phyloP scores from a whole-genome alignment of 2,113 vertebrate species.

The Xenopus laevis region DNA sequence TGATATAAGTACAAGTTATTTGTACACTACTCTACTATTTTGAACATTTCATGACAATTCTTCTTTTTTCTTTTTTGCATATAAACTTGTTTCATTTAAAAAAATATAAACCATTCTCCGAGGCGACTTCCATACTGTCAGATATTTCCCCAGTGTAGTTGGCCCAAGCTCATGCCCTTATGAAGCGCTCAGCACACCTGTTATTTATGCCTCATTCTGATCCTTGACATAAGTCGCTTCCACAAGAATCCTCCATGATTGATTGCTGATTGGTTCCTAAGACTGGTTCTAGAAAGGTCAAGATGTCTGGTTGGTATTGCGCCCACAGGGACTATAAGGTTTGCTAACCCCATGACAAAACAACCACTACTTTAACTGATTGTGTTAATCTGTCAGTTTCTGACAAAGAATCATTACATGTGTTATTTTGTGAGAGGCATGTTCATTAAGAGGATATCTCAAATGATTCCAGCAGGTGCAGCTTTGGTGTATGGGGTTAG shows the following conservation, averaged over 20 bases:
- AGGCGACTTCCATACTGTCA: too few species aligned
- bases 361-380: constrained; percentile 7
- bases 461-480: background rate
- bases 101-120: too few species aligned
- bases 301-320: constrained; percentile 23
- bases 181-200: background rate
- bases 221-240: constrained; percentile 11
- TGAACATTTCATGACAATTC: too few species aligned
- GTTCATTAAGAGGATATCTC: background rate
- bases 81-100: too few species aligned
- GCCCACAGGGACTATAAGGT: constrained; percentile 13
- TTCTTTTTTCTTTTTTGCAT: too few species aligned
- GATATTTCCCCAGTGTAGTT: too few species aligned
- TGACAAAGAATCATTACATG: background rate
- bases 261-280: constrained; percentile 28
- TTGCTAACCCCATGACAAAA: constrained; percentile 18
- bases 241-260: constrained; percentile 18
- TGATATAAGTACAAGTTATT: too few species aligned
- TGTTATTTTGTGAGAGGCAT: background rate
- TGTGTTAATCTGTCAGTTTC: constrained; percentile 1
- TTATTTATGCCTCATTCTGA: constrained; percentile 21
- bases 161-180: too few species aligned
- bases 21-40: too few species aligned
- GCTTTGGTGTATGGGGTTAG: background rate
- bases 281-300: constrained; percentile 41